Evolutionary conservation across 2,797 vertebrate species (phyloP).

Genomic region (Paramormyrops hopkinsi): DNA sequence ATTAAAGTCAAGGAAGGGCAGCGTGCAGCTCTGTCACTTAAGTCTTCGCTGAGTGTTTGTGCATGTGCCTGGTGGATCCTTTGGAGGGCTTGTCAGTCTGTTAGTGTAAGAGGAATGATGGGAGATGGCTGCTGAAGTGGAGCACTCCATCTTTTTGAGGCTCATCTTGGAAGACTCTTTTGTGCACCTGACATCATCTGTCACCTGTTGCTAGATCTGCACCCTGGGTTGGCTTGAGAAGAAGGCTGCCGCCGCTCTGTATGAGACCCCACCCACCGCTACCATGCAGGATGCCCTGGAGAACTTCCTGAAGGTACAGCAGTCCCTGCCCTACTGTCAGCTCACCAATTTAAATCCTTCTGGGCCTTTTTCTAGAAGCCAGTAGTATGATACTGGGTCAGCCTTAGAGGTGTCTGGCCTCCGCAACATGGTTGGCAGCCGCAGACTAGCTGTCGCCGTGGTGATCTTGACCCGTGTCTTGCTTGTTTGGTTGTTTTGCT

Average conservation of each 20-base stretch:
- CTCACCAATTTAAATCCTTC: background rate
- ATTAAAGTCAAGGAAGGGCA: background rate
- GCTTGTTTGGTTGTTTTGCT: background rate
- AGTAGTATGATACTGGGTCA: background rate
- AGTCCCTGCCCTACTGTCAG: background rate
- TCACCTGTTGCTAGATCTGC: slow-evolving; percentile 63
- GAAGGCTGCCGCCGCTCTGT: slow-evolving; percentile 76
- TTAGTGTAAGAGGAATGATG: background rate
- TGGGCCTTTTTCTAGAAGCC: background rate
- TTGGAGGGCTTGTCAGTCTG: background rate
- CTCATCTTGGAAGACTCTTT: background rate
- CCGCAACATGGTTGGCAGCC: background rate
- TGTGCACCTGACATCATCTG: background rate
- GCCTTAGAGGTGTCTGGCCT: background rate
- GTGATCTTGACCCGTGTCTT: background rate
- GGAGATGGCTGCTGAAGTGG: background rate
- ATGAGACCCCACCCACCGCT: slow-evolving; percentile 65
- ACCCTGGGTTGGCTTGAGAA: slow-evolving; percentile 82
- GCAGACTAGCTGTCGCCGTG: background rate
- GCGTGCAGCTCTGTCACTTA: background rate
- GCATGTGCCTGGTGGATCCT: background rate
- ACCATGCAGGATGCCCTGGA: slow-evolving; percentile 78
- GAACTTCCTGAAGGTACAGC: slow-evolving; percentile 78
- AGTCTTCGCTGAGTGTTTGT: background rate
- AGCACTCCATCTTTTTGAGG: background rate